Percentiles rank a stretch among this genome's conserved stretches.
Conservation (phyloP, 2,888 invertebrate genomes). For the Cheilosia scutellata region DNA sequence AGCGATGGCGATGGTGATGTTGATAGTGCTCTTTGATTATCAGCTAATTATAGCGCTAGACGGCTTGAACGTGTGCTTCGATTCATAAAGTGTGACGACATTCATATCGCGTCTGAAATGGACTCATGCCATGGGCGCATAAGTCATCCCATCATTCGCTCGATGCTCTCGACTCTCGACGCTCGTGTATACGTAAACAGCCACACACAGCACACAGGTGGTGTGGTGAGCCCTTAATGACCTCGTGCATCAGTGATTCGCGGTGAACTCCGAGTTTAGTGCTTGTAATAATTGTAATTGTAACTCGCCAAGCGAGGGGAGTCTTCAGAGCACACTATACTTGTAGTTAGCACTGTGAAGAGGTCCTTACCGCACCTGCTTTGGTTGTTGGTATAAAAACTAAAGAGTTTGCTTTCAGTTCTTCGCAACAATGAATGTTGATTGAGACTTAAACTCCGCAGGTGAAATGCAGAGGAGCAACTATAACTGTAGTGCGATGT, state of each 20-base stretch:
- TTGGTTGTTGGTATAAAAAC: conserved; percentile 24
- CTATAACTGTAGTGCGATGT: conserved; percentile 12
- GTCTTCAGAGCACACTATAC: conserved; percentile 20
- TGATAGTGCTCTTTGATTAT: conserved; percentile 73
- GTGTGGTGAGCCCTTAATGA: conserved; percentile 71
- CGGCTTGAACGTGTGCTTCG: conserved; percentile 64
- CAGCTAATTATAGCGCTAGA: conserved; percentile 70
- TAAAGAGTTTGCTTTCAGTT: conserved; percentile 30
- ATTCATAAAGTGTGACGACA: conserved; percentile 70
- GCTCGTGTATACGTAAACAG: conserved; percentile 5
- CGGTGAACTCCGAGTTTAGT: conserved; percentile 49
- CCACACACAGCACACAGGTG: conserved; percentile 41
- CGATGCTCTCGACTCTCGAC: background rate
- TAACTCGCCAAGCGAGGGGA: conserved; percentile 26
- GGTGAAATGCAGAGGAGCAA: conserved; percentile 7
- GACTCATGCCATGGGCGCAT: conserved; percentile 17
- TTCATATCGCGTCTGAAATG: conserved; percentile 48
- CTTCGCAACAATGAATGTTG: conserved; percentile 31
- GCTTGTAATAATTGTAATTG: conserved; percentile 59
- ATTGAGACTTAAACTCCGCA: conserved; percentile 36
- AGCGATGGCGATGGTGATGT: conserved; percentile 49
- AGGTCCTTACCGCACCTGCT: conserved; percentile 62
- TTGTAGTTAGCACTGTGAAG: conserved; percentile 39
- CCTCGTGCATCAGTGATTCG: conserved; percentile 73
- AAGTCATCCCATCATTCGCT: conserved; percentile 43